Evolutionary conservation across 2,888 invertebrate species (phyloP).

Genomic region (Penaeus monodon): DNA sequence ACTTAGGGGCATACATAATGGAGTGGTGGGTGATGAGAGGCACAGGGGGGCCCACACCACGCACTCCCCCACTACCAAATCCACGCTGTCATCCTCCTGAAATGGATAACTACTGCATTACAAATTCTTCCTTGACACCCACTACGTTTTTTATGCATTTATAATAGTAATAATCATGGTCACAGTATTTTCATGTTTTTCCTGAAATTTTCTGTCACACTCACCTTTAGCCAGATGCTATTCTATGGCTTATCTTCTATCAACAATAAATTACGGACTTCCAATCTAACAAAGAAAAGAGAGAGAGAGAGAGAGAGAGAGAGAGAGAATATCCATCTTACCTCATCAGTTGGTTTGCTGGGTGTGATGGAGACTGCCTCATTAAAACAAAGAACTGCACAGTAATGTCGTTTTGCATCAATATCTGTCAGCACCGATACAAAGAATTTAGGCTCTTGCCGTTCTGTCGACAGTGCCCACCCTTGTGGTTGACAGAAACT

Average conservation of each 20-base stretch:
- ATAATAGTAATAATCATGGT: neutral
- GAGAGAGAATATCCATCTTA: conserved; percentile 2
- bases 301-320: too few species aligned
- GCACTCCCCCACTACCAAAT: conserved; percentile 68
- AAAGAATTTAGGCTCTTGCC: conserved; percentile 94
- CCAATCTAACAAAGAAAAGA: too few species aligned
- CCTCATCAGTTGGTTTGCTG: conserved; percentile 65
- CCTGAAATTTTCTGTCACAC: too few species aligned
- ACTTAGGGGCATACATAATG: conserved; percentile 98
- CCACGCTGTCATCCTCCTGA: conserved; percentile 84
- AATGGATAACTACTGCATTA: conserved; percentile 66
- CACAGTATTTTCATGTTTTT: too few species aligned
- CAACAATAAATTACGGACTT: too few species aligned
- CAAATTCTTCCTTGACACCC: neutral
- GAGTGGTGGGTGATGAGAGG: conserved; percentile 84
- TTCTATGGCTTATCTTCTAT: too few species aligned
- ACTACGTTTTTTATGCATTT: neutral
- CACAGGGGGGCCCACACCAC: conserved; percentile 70
- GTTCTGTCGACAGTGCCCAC: conserved; percentile 92
- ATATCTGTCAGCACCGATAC: conserved; percentile 97
- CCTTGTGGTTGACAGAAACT: conserved; percentile 99
- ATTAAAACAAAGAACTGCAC: conserved; percentile 96
- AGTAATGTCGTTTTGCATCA: conserved; percentile 96
- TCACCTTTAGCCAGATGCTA: too few species aligned
- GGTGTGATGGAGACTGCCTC: conserved; percentile 79